Conservation (phyloP, 2,888 invertebrate genomes). For the Temnothorax ravouxi region DNA sequence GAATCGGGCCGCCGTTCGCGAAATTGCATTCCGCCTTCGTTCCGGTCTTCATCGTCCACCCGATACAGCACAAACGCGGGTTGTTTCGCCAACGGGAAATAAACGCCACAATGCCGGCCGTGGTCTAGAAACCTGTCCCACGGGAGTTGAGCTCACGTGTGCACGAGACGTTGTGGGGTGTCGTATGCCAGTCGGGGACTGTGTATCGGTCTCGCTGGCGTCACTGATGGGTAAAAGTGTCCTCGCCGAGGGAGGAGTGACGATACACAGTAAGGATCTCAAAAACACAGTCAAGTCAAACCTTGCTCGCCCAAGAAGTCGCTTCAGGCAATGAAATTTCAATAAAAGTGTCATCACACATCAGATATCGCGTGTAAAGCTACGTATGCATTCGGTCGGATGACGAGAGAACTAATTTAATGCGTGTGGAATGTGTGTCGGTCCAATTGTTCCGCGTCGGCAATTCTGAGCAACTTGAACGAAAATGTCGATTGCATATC, state of each 20-base stretch:
- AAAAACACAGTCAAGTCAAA: neutral
- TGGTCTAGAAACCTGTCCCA: neutral
- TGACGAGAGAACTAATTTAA: neutral
- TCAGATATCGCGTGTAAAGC: neutral
- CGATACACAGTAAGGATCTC: conserved; percentile 46
- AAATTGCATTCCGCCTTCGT: conserved; percentile 35
- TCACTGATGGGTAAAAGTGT: conserved; percentile 46
- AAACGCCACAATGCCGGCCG: neutral
- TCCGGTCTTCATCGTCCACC: neutral
- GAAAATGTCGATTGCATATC: neutral
- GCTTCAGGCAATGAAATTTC: neutral
- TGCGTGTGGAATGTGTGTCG: conserved; percentile 1
- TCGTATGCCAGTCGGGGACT: conserved; percentile 9
- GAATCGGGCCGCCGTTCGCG: conserved; percentile 54
- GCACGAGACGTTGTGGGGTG: neutral
- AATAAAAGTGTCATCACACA: neutral
- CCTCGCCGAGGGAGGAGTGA: conserved; percentile 35
- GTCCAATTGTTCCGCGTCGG: conserved; percentile 6
- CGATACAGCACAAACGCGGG: neutral
- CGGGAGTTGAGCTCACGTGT: neutral
- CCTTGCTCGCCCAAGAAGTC: neutral
- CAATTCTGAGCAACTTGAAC: conserved; percentile 1
- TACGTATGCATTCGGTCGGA: neutral
- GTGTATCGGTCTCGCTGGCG: conserved; percentile 23
- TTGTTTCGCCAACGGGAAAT: neutral